phyloP scores from a whole-genome alignment of 2,113 vertebrate species.

The Podiceps cristatus region DNA sequence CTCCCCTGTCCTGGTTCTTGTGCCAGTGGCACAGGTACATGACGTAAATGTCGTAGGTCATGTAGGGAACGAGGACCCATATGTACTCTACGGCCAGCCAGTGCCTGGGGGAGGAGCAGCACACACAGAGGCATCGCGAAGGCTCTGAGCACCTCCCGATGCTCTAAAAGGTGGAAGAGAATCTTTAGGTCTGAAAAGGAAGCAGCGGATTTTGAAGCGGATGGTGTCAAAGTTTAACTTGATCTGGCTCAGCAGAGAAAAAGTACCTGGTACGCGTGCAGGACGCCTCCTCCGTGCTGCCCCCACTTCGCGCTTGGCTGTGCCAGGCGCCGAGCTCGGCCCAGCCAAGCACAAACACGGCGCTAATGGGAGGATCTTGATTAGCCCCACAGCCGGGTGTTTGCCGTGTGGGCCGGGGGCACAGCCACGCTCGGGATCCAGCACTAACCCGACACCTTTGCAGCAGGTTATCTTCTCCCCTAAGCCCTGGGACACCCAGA shows the following conservation, averaged over 20 bases:
- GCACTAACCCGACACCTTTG: background rate
- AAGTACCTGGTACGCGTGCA: background rate
- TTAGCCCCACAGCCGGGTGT: background rate
- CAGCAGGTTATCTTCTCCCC: background rate
- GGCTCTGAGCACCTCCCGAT: fast-evolving
- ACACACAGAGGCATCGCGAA: background rate
- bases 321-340: constrained; percentile 28
- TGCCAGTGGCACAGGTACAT: constrained; percentile 98
- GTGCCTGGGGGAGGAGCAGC: constrained; percentile 80
- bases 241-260: background rate
- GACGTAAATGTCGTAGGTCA: constrained; percentile 92
- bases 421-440: background rate
- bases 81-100: constrained; percentile 91
- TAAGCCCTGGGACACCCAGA: background rate
- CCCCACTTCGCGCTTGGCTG: background rate
- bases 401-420: background rate
- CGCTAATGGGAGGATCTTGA: background rate
- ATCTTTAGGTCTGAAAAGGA: background rate
- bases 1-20: constrained; percentile 82
- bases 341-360: background rate
- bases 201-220: background rate
- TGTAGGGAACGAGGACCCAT: constrained; percentile 93
- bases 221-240: background rate
- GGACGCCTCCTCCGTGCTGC: background rate
- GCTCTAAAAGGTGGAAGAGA: background rate